Evolutionary conservation across 2,888 invertebrate genomes (phyloP), one percentile per base, ranked within the genome.

Genomic region (Sicus ferrugineus): DNA sequence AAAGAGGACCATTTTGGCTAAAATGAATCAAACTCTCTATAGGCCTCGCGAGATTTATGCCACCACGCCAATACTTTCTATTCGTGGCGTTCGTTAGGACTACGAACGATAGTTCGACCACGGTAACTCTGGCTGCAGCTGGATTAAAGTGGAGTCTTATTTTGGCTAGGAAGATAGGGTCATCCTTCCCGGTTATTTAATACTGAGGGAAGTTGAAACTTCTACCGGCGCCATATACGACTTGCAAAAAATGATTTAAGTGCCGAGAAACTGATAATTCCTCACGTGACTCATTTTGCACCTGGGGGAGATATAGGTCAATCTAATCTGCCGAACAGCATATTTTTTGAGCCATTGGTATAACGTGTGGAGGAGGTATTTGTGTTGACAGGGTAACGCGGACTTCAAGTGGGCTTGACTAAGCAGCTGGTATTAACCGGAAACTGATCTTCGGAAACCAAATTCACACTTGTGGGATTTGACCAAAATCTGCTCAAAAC

Each of bases 331-430:
- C 84, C 86, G 21, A n/a, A 50, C 4, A 16, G 52, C 87, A 86
- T 1, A 87, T 85, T 0, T 14, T 83, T 90, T 30, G 84, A 89
- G 59, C 77, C 78, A 0, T 74, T 77, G 0, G 73, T 73, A 0
- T 84, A 85, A 69, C 86, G 84, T 0, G 89, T 88, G 0, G 81
- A 77, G 7, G 85, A 86, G 0, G 85, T 88, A 28, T 86, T 68
- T 80, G 73, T 50, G 50, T 90, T 90, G 78, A 88, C 82, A 92
- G 2, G 70, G 14, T 31, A 67, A 19, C 21, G 71, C 1, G 46
- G 70, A n/a, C 31, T 78, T 31, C 72, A 71, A 46, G 79, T 75
- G 1, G 63, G 58, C 0, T 54, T 77, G 9, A 71, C 52, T 1
- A 77, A 77, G 21, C 80, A 81, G 72, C 71, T 78, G 2, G 74